Evolutionary conservation across 1,140 invertebrate genomes (phyloP).

Genomic region (Colletes latitarsis): DNA sequence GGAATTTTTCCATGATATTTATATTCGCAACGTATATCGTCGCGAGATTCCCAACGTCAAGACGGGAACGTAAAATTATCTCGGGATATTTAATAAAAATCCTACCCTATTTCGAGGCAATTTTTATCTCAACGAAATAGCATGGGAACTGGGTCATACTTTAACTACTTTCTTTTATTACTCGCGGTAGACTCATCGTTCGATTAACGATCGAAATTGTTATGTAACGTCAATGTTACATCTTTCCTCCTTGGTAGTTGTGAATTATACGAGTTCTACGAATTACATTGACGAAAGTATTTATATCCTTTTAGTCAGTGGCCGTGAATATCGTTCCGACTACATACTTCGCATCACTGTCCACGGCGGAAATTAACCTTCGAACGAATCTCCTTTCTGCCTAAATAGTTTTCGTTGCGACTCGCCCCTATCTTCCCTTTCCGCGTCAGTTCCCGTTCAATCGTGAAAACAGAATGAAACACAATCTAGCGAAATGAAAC

Average conservation of each 20-base stretch:
- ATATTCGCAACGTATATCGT: not conserved
- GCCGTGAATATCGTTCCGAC: slow-evolving; percentile 20
- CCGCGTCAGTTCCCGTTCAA: slow-evolving; percentile 45
- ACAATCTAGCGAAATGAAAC: slow-evolving; percentile 13
- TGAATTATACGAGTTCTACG: not conserved
- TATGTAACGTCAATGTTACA: not conserved
- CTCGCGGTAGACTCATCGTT: not conserved
- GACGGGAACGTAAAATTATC: slow-evolving; percentile 4
- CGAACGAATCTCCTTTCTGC: slow-evolving; percentile 59
- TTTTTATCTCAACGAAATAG: slow-evolving; percentile 3
- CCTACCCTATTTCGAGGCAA: slow-evolving; percentile 8
- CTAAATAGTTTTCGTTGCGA: slow-evolving; percentile 49
- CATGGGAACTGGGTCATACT: slow-evolving; percentile 14
- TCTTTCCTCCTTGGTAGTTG: not conserved
- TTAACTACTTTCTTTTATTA: slow-evolving; percentile 4
- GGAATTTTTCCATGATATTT: not conserved
- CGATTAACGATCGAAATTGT: not conserved
- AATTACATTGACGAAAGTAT: slow-evolving; percentile 16
- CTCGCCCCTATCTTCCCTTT: slow-evolving; percentile 55
- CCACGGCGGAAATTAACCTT: slow-evolving; percentile 59
- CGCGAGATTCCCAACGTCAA: not conserved
- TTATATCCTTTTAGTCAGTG: not conserved
- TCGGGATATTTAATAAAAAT: slow-evolving; percentile 26
- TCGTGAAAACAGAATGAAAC: slow-evolving; percentile 4
- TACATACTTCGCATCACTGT: not conserved